Conservation (phyloP, 35 echinoderm and acorn worm species). For the Amphiura filiformis region DNA sequence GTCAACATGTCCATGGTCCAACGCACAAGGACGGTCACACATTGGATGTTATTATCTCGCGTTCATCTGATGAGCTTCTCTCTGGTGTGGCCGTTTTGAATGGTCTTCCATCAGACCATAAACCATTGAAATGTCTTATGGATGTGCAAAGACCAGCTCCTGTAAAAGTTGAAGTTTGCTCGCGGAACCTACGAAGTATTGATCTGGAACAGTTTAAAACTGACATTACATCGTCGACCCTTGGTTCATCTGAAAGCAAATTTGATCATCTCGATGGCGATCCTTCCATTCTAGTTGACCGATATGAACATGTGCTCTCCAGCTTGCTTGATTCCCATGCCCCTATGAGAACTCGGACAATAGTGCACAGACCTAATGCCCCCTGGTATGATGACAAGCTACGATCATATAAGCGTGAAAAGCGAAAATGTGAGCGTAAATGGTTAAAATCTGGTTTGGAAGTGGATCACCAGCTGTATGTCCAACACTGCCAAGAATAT, state of each 20-base stretch:
- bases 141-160: conserved; percentile 25
- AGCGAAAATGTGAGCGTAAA: neutral
- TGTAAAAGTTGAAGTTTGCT: neutral
- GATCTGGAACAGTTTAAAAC: neutral
- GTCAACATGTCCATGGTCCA: conserved; percentile 34
- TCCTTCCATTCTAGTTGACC: neutral
- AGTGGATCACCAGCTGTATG: conserved; percentile 8
- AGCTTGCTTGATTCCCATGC: neutral
- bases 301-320: neutral
- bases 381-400: neutral
- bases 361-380: neutral
- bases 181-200: neutral
- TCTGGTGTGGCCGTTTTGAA: conserved; percentile 19
- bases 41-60: conserved; percentile 39
- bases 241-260: neutral
- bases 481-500: conserved; percentile 19
- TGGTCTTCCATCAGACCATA: conserved; percentile 43
- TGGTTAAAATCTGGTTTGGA: neutral
- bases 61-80: conserved; percentile 26
- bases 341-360: neutral
- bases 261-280: neutral
- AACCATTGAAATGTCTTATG: conserved; percentile 26
- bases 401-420: neutral
- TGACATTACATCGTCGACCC: neutral
- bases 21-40: conserved; percentile 36